Evolutionary conservation across 2,888 invertebrate genomes (phyloP), one percentile per base, ranked within the genome.

Genomic region (Idaea biselata): DNA sequence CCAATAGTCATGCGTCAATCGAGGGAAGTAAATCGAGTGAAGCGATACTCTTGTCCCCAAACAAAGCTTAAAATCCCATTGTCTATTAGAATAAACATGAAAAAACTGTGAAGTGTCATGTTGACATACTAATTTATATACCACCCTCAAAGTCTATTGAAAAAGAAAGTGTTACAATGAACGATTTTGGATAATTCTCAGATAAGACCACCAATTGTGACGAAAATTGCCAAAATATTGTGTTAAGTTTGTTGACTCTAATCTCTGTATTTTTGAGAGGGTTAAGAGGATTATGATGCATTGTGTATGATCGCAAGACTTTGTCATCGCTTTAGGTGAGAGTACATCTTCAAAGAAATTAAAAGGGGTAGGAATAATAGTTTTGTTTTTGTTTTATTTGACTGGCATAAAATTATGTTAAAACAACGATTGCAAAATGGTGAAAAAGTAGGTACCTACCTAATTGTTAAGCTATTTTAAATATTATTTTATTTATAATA

Each of bases 191-290:
- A 68, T 69, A 66, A 66, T 60, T 62, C 64, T n/a, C 59, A 62
- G 79, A 82, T 86, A 75, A 86, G 88, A 89, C 91, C 91, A 88
- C 89, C 89, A 86, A 74, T 86, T 82, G 87, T 84, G 88, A 83
- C 83, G 81, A 75, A 81, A 84, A 83, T 91, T 88, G 85, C 80
- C 91, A 89, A 90, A 91, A 91, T 91, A 91, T 92, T 91, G 85
- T 81, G 73, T 74, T 59, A 62, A 68, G 67, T 83, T 86, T 86
- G 82, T 84, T 83, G 82, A 76, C 74, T 74, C 71, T 77, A 75
- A 81, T 75, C 82, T 79, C 72, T 74, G 77, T 72, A 73, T 77
- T 79, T 79, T 79, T 73, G 72, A 67, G 68, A 71, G 77, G 86
- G 86, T 79, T 73, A 71, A 67, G 68, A 71, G 77, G 86, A 87